Evolutionary conservation across 2,888 invertebrate genomes (phyloP).

Genomic region (Escarpia spicata): DNA sequence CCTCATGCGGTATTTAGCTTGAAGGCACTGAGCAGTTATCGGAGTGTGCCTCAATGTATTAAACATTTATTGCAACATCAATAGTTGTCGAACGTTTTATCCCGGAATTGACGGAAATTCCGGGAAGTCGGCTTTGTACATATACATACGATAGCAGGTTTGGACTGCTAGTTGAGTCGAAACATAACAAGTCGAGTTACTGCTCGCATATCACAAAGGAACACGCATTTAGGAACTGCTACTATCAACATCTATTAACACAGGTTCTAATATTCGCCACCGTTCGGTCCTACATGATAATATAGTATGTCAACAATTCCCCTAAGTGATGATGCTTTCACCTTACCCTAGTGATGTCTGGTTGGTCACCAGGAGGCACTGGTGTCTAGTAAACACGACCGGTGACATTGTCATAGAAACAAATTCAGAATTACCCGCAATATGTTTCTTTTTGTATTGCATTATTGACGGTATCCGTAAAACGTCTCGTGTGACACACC

Average conservation of each 20-base stretch:
- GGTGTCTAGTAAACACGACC: background rate
- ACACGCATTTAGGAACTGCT: background rate
- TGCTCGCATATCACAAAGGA: background rate
- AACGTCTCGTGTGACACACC: background rate
- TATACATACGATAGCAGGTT: background rate
- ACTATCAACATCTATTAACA: background rate
- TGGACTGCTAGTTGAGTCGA: background rate
- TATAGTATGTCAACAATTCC: background rate
- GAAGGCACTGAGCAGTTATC: background rate
- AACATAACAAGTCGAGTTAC: background rate
- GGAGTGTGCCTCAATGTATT: background rate
- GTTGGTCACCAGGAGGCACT: background rate
- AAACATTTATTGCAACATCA: background rate
- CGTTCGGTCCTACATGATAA: background rate
- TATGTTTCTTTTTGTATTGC: background rate
- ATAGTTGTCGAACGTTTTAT: background rate
- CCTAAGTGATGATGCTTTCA: background rate
- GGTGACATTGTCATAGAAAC: background rate
- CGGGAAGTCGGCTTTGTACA: conserved; percentile 1
- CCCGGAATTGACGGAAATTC: background rate
- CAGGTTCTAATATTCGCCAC: conserved; percentile 8
- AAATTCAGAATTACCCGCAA: background rate
- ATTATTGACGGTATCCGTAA: background rate
- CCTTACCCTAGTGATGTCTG: background rate
- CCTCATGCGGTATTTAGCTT: background rate